Evolutionary conservation across 1,140 invertebrate species (phyloP).

Genomic region (Caerostris darwini): DNA sequence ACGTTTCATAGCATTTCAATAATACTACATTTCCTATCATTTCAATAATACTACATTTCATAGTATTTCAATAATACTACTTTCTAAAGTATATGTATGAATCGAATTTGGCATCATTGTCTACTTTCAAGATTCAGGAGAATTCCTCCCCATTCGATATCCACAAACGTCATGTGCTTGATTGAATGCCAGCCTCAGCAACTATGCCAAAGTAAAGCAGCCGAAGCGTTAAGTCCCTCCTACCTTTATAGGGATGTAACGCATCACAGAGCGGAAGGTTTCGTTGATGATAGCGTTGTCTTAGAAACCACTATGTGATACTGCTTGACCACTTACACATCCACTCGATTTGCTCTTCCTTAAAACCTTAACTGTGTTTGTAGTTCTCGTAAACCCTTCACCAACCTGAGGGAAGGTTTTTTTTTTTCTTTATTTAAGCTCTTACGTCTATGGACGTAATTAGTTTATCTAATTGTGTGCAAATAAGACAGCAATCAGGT

Average conservation of each 20-base stretch:
- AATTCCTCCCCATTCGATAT: not conserved
- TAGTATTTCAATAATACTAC: too few relatives aligned
- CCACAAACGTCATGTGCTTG: not conserved
- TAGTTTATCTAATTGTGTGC: not conserved
- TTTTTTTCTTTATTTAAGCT: not conserved
- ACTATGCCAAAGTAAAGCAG: conserved; percentile 14
- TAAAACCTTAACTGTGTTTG: not conserved
- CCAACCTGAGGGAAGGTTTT: not conserved
- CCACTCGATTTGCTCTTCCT: not conserved
- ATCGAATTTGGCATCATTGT: too few relatives aligned
- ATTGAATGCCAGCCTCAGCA: not conserved
- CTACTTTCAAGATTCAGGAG: not conserved
- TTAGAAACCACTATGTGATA: not conserved
- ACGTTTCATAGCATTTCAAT: too few relatives aligned
- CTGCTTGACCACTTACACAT: not conserved
- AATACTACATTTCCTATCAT: too few relatives aligned
- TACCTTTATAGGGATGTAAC: not conserved
- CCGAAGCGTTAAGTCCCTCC: not conserved
- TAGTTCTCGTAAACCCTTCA: not conserved
- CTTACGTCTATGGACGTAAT: not conserved
- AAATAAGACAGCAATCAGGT: not conserved
- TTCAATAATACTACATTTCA: too few relatives aligned
- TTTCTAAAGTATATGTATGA: too few relatives aligned
- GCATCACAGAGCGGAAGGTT: conserved; percentile 16
- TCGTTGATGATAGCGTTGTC: conserved; percentile 24